Conservation (phyloP, 2,797 vertebrate species). For the Enteromius radiatus region DNA sequence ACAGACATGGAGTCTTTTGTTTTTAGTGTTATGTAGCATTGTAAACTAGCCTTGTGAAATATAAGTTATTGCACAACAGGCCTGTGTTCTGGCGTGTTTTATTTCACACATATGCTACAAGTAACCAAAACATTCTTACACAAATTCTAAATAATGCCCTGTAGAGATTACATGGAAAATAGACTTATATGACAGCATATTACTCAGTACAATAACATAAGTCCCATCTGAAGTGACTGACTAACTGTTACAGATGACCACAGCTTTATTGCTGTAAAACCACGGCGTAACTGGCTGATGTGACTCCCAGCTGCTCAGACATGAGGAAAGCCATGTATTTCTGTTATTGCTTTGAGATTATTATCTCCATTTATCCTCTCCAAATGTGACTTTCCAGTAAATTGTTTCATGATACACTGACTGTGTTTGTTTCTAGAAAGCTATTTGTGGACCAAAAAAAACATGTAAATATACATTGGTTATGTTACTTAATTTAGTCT, state of each 20-base stretch:
- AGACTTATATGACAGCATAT: slow-evolving; percentile 62
- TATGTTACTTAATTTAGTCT: background rate
- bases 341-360: slow-evolving; percentile 62
- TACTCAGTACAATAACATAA: slow-evolving; percentile 72
- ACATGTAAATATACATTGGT: background rate
- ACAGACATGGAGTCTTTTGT: slow-evolving; percentile 67
- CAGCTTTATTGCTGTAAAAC: slow-evolving; percentile 78
- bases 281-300: slow-evolving; percentile 74
- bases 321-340: slow-evolving; percentile 66
- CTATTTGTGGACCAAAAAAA: background rate
- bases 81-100: slow-evolving; percentile 5
- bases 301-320: slow-evolving; percentile 73
- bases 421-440: slow-evolving; percentile 10
- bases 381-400: slow-evolving; percentile 49
- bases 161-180: slow-evolving; percentile 13
- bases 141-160: slow-evolving; percentile 12
- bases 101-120: slow-evolving; percentile 43
- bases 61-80: slow-evolving; percentile 58
- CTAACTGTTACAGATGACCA: slow-evolving; percentile 69
- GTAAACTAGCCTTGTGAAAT: slow-evolving; percentile 60
- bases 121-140: slow-evolving; percentile 2
- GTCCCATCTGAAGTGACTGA: slow-evolving; percentile 77
- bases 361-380: slow-evolving; percentile 63
- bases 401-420: slow-evolving; percentile 14
- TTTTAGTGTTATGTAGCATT: slow-evolving; percentile 46